Evolutionary conservation across 2,797 vertebrate genomes (phyloP).

Genomic region (Euthynnus affinis): DNA sequence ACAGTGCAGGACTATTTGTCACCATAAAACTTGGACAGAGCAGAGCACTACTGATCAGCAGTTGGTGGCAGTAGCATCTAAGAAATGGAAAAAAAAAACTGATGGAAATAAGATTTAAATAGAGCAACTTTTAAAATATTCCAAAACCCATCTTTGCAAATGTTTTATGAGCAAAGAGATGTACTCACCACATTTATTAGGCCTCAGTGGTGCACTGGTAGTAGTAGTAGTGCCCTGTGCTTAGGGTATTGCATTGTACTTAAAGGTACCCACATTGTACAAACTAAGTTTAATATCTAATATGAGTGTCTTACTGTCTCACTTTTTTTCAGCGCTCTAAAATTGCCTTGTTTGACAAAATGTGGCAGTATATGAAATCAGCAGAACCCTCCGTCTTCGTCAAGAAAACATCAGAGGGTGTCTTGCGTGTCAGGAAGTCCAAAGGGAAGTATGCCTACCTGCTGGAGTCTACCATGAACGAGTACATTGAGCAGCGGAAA

Average conservation of each 20-base stretch:
- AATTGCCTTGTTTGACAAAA: slow-evolving; percentile 99
- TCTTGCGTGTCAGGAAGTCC: slow-evolving; percentile 95
- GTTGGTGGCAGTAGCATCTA: too few relatives aligned
- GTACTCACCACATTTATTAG: not conserved
- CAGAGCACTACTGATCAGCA: too few relatives aligned
- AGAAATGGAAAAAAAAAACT: not conserved
- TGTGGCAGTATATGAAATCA: slow-evolving; percentile 99
- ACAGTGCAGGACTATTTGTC: too few relatives aligned
- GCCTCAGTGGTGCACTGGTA: too few relatives aligned
- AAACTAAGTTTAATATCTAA: not conserved
- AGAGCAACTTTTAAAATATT: too few relatives aligned
- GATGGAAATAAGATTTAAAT: not conserved
- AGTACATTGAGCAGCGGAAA: slow-evolving; percentile 98
- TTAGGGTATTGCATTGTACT: not conserved
- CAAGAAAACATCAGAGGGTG: slow-evolving; percentile 97
- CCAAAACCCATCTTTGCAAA: not conserved
- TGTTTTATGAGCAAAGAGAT: not conserved
- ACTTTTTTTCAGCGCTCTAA: slow-evolving; percentile 91
- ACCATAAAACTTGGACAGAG: too few relatives aligned
- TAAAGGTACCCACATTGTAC: not conserved
- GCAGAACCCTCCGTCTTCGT: slow-evolving; percentile 98
- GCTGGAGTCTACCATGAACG: slow-evolving; percentile 99
- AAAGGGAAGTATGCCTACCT: slow-evolving; percentile 99
- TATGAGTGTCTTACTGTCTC: slow-evolving; percentile 11
- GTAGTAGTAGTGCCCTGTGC: not conserved